Evolutionary conservation across 2,113 vertebrate species (phyloP).

Genomic region (Aythya baeri): DNA sequence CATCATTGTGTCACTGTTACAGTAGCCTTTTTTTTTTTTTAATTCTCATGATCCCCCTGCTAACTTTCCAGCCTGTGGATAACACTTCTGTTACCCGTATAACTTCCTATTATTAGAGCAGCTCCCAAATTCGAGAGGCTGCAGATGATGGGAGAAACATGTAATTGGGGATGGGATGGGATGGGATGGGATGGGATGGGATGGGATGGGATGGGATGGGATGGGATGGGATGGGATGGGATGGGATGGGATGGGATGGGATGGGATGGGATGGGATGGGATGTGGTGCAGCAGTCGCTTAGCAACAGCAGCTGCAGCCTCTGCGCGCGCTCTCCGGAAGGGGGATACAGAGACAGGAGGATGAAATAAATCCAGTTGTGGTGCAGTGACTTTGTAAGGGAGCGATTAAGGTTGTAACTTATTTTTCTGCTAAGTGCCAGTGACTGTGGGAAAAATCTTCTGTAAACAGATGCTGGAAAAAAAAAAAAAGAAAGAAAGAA

Average conservation of each 20-base stretch:
- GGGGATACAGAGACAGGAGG: conserved; percentile 73
- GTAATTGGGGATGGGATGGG: conserved; percentile 4
- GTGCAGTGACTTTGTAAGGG: not conserved
- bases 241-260: not conserved
- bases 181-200: no score
- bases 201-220: no score
- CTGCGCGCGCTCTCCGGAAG: conserved; percentile 73
- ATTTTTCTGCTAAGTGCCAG: conserved; percentile 50
- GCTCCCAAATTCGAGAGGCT: conserved; percentile 63
- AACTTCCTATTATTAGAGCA: conserved; percentile 14
- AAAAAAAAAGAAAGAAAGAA: not conserved
- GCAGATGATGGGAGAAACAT: conserved; percentile 70
- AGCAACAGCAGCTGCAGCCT: conserved; percentile 70
- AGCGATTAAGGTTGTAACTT: conserved; percentile 17
- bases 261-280: not conserved
- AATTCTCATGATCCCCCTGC: not conserved
- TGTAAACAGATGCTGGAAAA: not conserved
- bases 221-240: not conserved
- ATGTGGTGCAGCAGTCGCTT: conserved; percentile 72
- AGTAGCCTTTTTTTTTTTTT: not conserved
- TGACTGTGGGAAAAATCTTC: conserved; percentile 40
- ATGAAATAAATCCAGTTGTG: conserved; percentile 66
- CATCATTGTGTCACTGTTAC: not conserved
- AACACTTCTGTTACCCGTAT: conserved; percentile 19
- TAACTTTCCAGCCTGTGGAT: not conserved